These are phyloP conservation scores for Phenacoccus solenopsis DNA, from an alignment of 1,140 invertebrate genomes.

Conservation along the genomic window DNA sequence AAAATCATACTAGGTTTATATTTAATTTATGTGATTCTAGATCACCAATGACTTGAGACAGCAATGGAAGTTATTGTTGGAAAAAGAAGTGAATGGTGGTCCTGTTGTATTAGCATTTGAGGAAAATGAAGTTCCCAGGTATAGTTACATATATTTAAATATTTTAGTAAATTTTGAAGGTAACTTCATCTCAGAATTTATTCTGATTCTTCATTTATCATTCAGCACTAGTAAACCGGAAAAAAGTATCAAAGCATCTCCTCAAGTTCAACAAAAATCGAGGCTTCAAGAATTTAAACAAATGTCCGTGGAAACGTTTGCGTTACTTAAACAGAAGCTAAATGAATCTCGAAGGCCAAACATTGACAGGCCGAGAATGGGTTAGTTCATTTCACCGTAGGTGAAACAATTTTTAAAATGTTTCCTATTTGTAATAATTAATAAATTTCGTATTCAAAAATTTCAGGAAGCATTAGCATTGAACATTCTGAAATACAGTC, in stretches of 20 bases:
- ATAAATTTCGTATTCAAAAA: neutral
- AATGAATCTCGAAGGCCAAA: neutral
- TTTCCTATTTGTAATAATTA: too few relatives aligned
- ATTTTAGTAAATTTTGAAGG: too few relatives aligned
- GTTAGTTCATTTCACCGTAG: neutral
- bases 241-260: neutral
- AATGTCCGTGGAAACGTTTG: conserved; percentile 8
- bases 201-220: too few relatives aligned
- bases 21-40: neutral
- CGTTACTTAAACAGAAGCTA: neutral
- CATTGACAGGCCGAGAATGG: neutral
- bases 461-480: neutral
- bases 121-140: neutral
- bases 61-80: conserved; percentile 1
- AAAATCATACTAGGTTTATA: too few relatives aligned
- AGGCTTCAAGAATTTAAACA: conserved; percentile 8
- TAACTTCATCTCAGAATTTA: too few relatives aligned
- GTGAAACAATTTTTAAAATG: neutral
- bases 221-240: neutral
- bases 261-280: neutral
- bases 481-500: neutral
- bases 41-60: neutral
- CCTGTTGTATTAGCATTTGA: neutral
- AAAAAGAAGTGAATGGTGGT: conserved; percentile 6
- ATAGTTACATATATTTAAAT: neutral